A percentile compares a stretch with the other conserved stretches of the same genome.
Evolutionary conservation across 1,140 invertebrate species (phyloP).

Genomic region (Zaprionus davidi): DNA sequence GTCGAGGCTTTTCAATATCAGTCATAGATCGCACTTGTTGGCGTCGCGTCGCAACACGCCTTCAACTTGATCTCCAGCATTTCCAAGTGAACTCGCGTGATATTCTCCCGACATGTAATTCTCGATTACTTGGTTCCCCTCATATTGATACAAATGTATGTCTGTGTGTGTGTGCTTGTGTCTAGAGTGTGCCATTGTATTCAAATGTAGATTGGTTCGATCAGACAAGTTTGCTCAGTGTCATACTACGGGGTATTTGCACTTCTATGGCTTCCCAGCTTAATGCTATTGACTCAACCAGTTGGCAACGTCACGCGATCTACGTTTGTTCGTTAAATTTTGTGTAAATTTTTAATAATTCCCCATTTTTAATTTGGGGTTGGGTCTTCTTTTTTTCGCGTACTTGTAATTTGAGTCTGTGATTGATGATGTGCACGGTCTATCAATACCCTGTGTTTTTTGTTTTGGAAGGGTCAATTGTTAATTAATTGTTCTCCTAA

Average conservation of each 20-base stretch:
- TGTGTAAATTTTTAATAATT: conserved; percentile 19
- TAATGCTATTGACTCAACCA: conserved; percentile 39
- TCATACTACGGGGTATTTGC: background rate
- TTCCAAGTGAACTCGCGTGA: conserved; percentile 26
- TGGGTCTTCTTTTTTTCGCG: conserved; percentile 13
- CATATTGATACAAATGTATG: background rate
- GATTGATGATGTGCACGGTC: conserved; percentile 20
- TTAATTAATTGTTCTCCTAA: background rate
- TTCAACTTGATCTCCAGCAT: conserved; percentile 40
- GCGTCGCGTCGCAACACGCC: conserved; percentile 19
- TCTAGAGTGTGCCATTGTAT: conserved; percentile 32
- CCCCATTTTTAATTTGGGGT: conserved; percentile 9
- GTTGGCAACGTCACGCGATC: conserved; percentile 41
- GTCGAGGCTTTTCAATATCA: conserved; percentile 19
- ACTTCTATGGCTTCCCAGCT: conserved; percentile 27
- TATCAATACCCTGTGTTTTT: background rate
- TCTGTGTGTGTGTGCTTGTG: background rate
- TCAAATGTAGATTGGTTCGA: conserved; percentile 4
- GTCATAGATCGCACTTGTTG: conserved; percentile 24
- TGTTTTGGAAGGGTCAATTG: background rate
- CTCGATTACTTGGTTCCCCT: background rate
- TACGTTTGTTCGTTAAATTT: conserved; percentile 3
- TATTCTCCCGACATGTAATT: conserved; percentile 23
- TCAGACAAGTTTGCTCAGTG: conserved; percentile 3
- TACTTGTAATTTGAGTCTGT: background rate